Conservation (phyloP, 2,797 vertebrate genomes). For the Hafferia zeledoni region DNA sequence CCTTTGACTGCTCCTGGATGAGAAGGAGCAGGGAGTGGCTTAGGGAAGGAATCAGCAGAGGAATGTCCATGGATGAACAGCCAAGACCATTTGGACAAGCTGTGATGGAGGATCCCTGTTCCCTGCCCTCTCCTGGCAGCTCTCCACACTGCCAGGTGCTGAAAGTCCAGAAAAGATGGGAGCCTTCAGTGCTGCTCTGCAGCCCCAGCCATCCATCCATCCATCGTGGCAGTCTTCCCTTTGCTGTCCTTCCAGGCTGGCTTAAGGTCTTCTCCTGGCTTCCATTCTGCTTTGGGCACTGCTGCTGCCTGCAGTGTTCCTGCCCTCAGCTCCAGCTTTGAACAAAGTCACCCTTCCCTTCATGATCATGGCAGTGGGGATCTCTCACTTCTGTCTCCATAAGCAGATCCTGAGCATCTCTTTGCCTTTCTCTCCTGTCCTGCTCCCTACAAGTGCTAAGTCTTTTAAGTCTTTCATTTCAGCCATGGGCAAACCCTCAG, state of each 20-base stretch:
- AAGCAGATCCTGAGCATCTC: not conserved
- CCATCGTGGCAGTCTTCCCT: not conserved
- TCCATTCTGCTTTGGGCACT: not conserved
- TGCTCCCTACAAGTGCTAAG: not conserved
- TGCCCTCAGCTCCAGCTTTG: not conserved
- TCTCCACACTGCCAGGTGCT: not conserved
- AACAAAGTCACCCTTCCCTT: not conserved
- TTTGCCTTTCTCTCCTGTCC: not conserved
- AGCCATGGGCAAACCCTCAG: not conserved
- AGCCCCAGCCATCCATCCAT: not conserved
- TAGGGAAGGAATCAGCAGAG: not conserved
- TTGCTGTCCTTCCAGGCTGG: not conserved
- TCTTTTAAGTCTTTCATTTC: not conserved
- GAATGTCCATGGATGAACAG: not conserved
- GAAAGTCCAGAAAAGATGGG: not conserved
- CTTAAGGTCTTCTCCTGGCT: not conserved
- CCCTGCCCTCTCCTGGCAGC: not conserved
- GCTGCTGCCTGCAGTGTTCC: not conserved
- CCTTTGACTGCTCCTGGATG: not conserved
- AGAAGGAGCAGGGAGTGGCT: not conserved
- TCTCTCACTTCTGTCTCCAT: not conserved
- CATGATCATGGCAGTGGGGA: not conserved
- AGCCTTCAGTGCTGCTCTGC: not conserved
- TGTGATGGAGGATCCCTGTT: not conserved
- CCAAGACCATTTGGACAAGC: not conserved